Conservation (phyloP, 2,113 vertebrate species). For the Cheirogaleus medius region DNA sequence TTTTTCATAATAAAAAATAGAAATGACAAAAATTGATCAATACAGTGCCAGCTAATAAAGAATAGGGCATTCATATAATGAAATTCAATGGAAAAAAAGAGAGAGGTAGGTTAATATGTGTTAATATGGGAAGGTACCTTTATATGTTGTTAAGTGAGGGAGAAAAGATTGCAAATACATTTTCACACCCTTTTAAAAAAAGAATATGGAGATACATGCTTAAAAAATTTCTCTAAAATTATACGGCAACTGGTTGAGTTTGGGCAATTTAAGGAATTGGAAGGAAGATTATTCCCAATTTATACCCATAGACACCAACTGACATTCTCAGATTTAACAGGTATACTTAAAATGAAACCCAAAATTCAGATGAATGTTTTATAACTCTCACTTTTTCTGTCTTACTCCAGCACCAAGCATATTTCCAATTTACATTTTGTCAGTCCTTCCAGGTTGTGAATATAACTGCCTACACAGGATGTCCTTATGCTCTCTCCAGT, state of each 20-base stretch:
- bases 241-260: background rate
- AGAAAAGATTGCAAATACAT: background rate
- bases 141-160: background rate
- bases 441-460: slow-evolving; percentile 11
- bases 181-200: slow-evolving; percentile 2
- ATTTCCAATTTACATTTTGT: slow-evolving; percentile 41
- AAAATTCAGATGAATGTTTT: slow-evolving; percentile 2
- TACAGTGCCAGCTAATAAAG: background rate
- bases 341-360: background rate
- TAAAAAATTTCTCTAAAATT: slow-evolving; percentile 29
- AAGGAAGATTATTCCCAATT: slow-evolving; percentile 41
- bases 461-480: background rate
- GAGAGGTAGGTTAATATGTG: background rate
- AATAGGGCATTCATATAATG: background rate
- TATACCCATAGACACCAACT: background rate
- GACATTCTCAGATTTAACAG: slow-evolving; percentile 22
- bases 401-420: background rate
- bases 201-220: background rate
- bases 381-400: background rate
- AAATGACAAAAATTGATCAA: background rate
- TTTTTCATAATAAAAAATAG: background rate
- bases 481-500: background rate
- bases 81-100: background rate
- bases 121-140: background rate
- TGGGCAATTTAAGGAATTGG: background rate